These are phyloP conservation scores for Synergus japonicus DNA, from an alignment of 2,888 invertebrate genomes.

Conservation along the genomic window DNA sequence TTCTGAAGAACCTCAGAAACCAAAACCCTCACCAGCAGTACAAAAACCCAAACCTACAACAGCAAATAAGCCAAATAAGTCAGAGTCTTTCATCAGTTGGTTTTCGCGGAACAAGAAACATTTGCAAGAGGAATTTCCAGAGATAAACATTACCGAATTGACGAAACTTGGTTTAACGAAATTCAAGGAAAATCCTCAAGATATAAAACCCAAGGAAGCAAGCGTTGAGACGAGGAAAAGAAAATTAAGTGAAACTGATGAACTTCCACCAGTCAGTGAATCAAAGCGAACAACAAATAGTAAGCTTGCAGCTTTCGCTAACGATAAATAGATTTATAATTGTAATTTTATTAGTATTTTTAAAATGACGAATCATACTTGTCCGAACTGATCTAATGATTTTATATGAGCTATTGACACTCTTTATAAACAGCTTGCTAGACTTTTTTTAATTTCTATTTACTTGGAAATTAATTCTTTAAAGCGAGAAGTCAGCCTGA, in stretches of 20 bases:
- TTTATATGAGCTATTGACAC: neutral
- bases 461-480: neutral
- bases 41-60: constrained; percentile 47
- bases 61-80: constrained; percentile 67
- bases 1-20: constrained; percentile 37
- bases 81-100: constrained; percentile 80
- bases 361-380: neutral
- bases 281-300: constrained; percentile 52
- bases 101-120: constrained; percentile 80
- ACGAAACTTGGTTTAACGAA: constrained; percentile 80
- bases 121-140: constrained; percentile 81
- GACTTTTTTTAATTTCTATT: neutral
- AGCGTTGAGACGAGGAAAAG: constrained; percentile 64
- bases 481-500: neutral
- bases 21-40: constrained; percentile 27
- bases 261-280: neutral
- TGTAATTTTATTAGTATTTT: neutral
- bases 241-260: constrained; percentile 56
- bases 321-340: neutral
- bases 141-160: constrained; percentile 79
- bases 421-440: neutral
- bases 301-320: constrained; percentile 65
- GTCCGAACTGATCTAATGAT: neutral
- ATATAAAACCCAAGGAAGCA: constrained; percentile 41
- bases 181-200: constrained; percentile 75